Evolutionary conservation across 2,797 vertebrate species (phyloP).

Genomic region (Sardinella longiceps): DNA sequence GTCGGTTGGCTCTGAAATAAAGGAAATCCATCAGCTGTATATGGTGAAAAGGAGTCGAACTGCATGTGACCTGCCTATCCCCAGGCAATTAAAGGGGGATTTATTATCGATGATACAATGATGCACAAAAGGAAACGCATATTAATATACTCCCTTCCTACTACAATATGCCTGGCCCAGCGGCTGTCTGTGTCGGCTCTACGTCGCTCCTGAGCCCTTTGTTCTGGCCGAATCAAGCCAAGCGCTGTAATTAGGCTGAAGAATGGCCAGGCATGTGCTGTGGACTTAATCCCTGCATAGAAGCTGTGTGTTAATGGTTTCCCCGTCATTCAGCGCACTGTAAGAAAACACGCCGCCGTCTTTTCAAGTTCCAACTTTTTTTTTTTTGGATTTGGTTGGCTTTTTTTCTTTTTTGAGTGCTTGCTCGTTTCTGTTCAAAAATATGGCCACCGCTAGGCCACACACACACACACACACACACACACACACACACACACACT

Average conservation of each 20-base stretch:
- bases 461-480: background rate
- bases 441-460: background rate
- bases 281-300: slow-evolving; percentile 79
- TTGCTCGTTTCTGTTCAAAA: background rate
- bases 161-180: slow-evolving; percentile 64
- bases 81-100: background rate
- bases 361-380: slow-evolving; percentile 58
- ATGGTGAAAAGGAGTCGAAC: background rate
- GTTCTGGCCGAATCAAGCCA: slow-evolving; percentile 76
- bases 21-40: background rate
- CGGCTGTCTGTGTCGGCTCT: slow-evolving; percentile 66
- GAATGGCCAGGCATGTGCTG: slow-evolving; percentile 78
- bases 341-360: slow-evolving; percentile 74
- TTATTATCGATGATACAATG: slow-evolving; percentile 40
- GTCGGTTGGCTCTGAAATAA: background rate
- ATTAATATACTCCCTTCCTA: slow-evolving; percentile 59
- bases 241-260: slow-evolving; percentile 81
- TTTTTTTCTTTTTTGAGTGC: slow-evolving; percentile 46
- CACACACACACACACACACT: background rate
- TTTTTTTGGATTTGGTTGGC: background rate
- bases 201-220: slow-evolving; percentile 74
- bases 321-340: slow-evolving; percentile 78
- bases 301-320: slow-evolving; percentile 77
- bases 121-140: slow-evolving; percentile 53
- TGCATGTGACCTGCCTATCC: background rate